Evolutionary conservation across 2,113 vertebrate species (phyloP).

Genomic region (Lepidothrix coronata): DNA sequence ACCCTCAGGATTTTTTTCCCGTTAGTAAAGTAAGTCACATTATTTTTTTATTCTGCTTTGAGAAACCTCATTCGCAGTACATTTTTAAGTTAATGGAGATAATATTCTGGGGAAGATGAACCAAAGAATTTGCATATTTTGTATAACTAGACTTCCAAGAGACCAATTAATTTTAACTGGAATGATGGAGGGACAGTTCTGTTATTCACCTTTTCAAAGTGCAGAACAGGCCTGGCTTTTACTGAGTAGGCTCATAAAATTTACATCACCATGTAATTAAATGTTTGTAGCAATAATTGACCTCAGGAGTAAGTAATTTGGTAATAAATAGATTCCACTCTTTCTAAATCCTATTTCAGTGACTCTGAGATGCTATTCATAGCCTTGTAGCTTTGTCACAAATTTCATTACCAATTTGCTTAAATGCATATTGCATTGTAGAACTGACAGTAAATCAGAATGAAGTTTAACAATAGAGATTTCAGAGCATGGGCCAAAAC

Average conservation of each 20-base stretch:
- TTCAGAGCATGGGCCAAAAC: background rate
- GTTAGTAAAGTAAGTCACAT: background rate
- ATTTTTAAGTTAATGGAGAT: slow-evolving; percentile 18
- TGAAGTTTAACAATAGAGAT: background rate
- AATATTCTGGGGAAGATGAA: background rate
- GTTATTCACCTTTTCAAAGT: slow-evolving; percentile 21
- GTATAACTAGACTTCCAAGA: background rate
- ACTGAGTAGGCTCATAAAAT: slow-evolving; percentile 47
- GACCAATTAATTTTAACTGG: slow-evolving; percentile 15
- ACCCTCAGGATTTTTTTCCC: background rate
- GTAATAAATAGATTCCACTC: slow-evolving; percentile 33
- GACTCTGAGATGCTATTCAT: slow-evolving; percentile 15
- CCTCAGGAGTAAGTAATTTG: slow-evolving; percentile 36
- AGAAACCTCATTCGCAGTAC: background rate
- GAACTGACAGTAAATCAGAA: background rate
- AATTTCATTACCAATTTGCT: slow-evolving; percentile 46
- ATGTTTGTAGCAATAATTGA: slow-evolving; percentile 44
- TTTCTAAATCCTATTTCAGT: slow-evolving; percentile 33
- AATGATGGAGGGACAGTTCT: background rate
- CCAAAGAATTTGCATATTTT: background rate
- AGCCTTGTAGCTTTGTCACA: background rate
- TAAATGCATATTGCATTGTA: slow-evolving; percentile 17
- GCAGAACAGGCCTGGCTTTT: background rate
- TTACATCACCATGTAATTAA: slow-evolving; percentile 42
- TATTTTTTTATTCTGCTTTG: background rate